A percentile compares a stretch with the other conserved stretches of the same genome.
phyloP scores from a whole-genome alignment of 2,888 invertebrate species.

The Marasmarcha lunaedactyla region DNA sequence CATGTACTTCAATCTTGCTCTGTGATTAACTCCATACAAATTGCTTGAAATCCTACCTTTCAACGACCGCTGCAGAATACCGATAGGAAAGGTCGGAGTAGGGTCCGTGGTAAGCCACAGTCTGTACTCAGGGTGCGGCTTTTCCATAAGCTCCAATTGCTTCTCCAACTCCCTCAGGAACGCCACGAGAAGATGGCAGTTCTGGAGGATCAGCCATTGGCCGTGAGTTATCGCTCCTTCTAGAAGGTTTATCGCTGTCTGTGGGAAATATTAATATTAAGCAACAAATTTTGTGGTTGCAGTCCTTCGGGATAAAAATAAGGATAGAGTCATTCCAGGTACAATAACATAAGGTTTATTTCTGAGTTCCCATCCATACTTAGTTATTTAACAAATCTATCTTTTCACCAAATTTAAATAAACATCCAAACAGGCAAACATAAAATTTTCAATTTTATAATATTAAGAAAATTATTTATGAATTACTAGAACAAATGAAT shows the following conservation, averaged over 20 bases:
- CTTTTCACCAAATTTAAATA: no score
- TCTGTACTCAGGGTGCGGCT: slow-evolving; percentile 91
- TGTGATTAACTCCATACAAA: no score
- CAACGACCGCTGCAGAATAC: slow-evolving; percentile 85
- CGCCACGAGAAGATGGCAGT: slow-evolving; percentile 86
- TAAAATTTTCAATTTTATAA: no score
- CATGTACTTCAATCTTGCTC: no score
- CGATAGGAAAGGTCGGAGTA: slow-evolving; percentile 87
- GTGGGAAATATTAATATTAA: slow-evolving; percentile 4
- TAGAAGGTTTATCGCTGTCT: slow-evolving; percentile 78
- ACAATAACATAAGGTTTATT: neutral
- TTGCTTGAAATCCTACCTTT: no score
- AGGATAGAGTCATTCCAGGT: neutral
- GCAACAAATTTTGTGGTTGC: neutral
- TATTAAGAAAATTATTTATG: no score
- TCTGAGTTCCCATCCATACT: no score
- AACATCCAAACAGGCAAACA: no score
- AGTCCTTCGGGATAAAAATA: no score
- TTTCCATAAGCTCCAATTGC: slow-evolving; percentile 80
- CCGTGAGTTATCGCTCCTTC: slow-evolving; percentile 80
- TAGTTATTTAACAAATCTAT: no score
- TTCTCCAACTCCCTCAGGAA: slow-evolving; percentile 88
- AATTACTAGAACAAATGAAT: no score
- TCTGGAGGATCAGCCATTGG: slow-evolving; percentile 93
- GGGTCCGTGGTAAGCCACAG: slow-evolving; percentile 95